Base-by-base conservation (phyloP, 2,797 vertebrate genomes). In the Diglossa cyanea region DNA sequence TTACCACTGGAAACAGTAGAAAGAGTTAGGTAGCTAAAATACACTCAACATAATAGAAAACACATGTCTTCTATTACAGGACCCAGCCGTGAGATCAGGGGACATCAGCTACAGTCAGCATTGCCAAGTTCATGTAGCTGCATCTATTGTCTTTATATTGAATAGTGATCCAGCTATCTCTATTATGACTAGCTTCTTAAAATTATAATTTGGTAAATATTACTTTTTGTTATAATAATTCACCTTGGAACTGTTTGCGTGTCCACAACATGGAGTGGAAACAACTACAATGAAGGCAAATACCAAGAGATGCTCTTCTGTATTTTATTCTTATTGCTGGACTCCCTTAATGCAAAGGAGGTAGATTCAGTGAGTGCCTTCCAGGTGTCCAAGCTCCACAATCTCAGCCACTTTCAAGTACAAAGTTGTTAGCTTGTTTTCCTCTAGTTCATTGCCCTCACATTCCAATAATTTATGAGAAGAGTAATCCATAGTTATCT, bases 11-110 rank as follows among this genome's bases (percentile, higher is more conserved):
- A 82, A 96, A 77, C 14, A 53, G 67, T 58, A 94, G 78, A 86
- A 95, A 53, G 74, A 84, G 20, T 61, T 88, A 67, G 73, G 86
- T 92, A 88, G 83, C 80, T 94, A 79, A 94, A 93, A 67, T 70
- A 76, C 11, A 73, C 24, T 60, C 18, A 48, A 2, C 40, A 30
- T 66, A 93, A 93, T 39, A 76, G 48, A 61, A 88, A 88, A 45
- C 86, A 93, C 48, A 87, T 94, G 65, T 63, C 72, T 26, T 13
- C 33, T 66, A 24, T 75, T 81, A 86, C 13, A 68, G 84, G 48
- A 70, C 44, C 12, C 48, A 86, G 66, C 25, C 71, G 63, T 57
- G 57, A 55, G 60, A 63, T 61, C 57, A 85, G 23, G 53, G 63
- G 71, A 86, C 63, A 79, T 76, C 77, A 73, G 51, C 74, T 82